Base-by-base conservation (phyloP, 1,140 invertebrate genomes). In the Lepidurus packardi region DNA sequence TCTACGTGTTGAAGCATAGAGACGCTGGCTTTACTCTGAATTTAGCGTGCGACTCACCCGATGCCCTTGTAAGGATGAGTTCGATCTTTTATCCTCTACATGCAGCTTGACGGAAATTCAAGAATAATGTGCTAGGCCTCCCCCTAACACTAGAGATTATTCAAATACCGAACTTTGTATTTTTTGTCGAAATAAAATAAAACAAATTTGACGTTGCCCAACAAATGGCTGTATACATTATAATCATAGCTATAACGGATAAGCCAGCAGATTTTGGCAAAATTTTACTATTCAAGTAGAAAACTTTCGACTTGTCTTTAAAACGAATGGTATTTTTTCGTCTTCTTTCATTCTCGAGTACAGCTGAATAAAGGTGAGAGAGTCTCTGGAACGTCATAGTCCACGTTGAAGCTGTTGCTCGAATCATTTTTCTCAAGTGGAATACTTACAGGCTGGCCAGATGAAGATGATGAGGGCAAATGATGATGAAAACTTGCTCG, bases 51-150 rank as follows among this genome's bases (percentile, higher is more conserved):
- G 53, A 65, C 53, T 65, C 53, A 65, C n/a, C 53, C 53, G n/a
- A n/a, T 65, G 53, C 53, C 53, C 53, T 21, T 65, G 21, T 7
- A 65, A 65, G 53, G 53, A 65, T 65, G 53, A 65, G 53, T 65
- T 65, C 53, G 8, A 65, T 65, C 53, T 65, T 65, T 65, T 65
- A 65, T 65, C 53, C 53, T 65, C 53, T 65, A 65, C 53, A n/a
- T 65, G 53, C 53, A 65, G 53, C 53, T 65, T 65, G 53, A 21
- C 53, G 21, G 9, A 65, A 65, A 65, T 65, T 21, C 21, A 65
- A 65, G 53, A 65, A 65, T 65, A 65, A 65, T 65, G n/a, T 21
- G 7, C n/a, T 65, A 65, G 21, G 16, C 5, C 53, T 65, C 53
- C 53, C 53, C 53, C 9, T 13, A 7, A 16, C 53, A 16, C 21